Evolutionary conservation across 2,888 invertebrate genomes (phyloP).

Genomic region (Reticulitermes lucifugus): DNA sequence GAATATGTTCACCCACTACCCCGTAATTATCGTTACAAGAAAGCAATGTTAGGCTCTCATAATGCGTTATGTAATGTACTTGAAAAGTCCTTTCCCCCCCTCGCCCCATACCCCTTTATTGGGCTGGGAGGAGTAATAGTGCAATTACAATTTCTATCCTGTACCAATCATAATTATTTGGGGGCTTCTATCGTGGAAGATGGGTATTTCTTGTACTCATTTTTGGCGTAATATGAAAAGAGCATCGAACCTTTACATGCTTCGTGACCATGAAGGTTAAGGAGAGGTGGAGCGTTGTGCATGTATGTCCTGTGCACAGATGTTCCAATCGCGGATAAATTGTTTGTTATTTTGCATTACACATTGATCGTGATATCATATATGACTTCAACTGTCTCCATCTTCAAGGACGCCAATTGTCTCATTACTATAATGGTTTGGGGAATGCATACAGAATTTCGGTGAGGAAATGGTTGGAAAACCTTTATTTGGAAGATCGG

Average conservation of each 20-base stretch:
- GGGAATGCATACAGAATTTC: too few species aligned
- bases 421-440: too few species aligned
- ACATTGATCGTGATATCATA: too few species aligned
- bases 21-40: conserved; percentile 18
- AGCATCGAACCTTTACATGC: neutral
- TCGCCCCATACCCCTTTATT: neutral
- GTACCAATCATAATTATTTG: neutral
- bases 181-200: neutral
- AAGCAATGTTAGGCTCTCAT: neutral
- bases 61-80: neutral
- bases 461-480: too few species aligned
- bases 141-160: conserved; percentile 2
- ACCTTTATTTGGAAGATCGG: too few species aligned
- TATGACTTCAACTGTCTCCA: too few species aligned
- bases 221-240: neutral
- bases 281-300: neutral
- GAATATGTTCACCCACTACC: conserved; percentile 11
- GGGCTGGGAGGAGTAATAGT: neutral
- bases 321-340: too few species aligned
- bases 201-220: neutral
- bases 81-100: neutral
- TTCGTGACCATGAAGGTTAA: neutral
- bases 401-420: too few species aligned
- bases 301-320: too few species aligned
- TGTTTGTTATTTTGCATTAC: too few species aligned